Base-by-base conservation (phyloP, 2,113 vertebrate species). In the Tichodroma muraria region DNA sequence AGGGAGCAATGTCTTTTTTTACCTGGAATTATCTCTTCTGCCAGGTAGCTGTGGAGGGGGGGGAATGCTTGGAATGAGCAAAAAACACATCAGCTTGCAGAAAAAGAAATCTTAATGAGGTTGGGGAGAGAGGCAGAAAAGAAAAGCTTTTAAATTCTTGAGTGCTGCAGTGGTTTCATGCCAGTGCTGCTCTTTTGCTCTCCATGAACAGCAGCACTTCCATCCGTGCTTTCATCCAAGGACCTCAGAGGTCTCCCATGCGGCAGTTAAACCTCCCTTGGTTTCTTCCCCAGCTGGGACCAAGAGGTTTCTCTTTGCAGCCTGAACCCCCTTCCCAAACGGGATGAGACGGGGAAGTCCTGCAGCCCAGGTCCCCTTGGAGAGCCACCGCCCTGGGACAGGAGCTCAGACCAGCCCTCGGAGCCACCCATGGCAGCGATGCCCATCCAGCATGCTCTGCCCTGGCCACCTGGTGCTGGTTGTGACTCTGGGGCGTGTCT, bases 371-470 rank as follows among this genome's bases (percentile, higher is more conserved):
- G 11, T 38, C 18, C 40, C 45, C 42, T 84, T 0, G 9, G 31
- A 44, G 40, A 72, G 40, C n/a, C 70, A 15, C 60, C 19, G 12
- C 28, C 25, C 22, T 24, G 28, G 52, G 21, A 12, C 33, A 31
- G 38, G 35, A 28, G 33, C 72, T 64, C 7, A 3, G 44, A 12
- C 1, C 6, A 70, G 2, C 42, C 63, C 45, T 40, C 0, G 0
- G 53, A 84, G 22, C 40, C 23, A 2, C n/a, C 28, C 13, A 0
- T 2, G 15, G 49, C 72, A 40, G 84, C 0, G 0, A 5, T 21
- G 6, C 73, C 78, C 7, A 0, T 8, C 28, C 2, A 4, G 68
- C 19, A 2, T 11, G n/a, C 85, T 64, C 40, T 27, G 11, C 21
- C 47, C 38, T 4, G 53, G 44, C 22, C n/a, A 8, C 35, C 40